phyloP scores from a whole-genome alignment of 2,797 vertebrate species.

The Perodicticus potto region DNA sequence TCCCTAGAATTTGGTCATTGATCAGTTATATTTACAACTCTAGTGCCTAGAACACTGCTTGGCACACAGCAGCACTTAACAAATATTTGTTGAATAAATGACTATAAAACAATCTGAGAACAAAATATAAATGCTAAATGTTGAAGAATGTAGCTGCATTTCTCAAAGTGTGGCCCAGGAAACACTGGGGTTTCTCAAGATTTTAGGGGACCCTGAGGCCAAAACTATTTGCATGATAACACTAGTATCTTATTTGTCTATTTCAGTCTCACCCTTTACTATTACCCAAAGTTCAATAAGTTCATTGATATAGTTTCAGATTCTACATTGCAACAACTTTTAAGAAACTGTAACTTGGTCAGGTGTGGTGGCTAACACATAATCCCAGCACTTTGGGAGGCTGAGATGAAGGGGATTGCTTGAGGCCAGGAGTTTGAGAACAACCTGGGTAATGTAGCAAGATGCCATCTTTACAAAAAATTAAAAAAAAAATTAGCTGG shows the following conservation, averaged over 20 bases:
- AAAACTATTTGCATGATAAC: background rate
- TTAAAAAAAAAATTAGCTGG: background rate
- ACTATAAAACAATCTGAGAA: background rate
- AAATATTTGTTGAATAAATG: background rate
- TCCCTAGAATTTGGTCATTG: background rate
- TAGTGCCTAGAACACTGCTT: background rate
- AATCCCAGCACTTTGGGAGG: background rate
- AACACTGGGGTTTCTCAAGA: background rate
- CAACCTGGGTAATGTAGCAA: background rate
- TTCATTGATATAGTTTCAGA: constrained; percentile 3
- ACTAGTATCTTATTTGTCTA: background rate
- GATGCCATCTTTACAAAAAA: background rate
- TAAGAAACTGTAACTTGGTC: background rate
- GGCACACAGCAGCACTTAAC: background rate
- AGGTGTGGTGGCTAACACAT: background rate
- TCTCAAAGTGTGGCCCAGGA: background rate
- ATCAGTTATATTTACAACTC: background rate
- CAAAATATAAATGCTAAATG: background rate
- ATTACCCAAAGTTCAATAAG: background rate
- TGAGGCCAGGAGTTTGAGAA: background rate
- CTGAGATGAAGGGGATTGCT: background rate
- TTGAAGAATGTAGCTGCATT: background rate
- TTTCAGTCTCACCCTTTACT: background rate
- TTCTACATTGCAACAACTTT: background rate
- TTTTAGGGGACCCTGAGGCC: background rate